These are phyloP conservation scores for Urosaurus nigricauda DNA, from an alignment of 2,797 vertebrate species.

Conservation along the genomic window DNA sequence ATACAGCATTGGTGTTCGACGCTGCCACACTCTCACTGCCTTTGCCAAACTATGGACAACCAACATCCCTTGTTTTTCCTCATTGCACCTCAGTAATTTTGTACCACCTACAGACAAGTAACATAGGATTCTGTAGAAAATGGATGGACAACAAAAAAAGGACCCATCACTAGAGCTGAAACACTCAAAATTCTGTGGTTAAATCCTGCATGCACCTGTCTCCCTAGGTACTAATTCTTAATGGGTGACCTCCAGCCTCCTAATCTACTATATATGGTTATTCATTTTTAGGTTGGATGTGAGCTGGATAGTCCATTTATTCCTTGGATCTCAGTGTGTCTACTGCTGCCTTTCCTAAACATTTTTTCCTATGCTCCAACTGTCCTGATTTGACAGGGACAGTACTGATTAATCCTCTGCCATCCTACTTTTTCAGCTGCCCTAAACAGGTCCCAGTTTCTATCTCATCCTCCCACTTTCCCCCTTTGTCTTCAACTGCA, in stretches of 20 bases:
- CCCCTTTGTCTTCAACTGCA: too few species aligned
- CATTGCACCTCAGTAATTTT: not conserved
- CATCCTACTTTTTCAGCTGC: too few species aligned
- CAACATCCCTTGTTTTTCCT: not conserved
- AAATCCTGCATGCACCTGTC: not conserved
- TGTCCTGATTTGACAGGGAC: too few species aligned
- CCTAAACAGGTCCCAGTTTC: too few species aligned
- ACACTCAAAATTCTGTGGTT: not conserved
- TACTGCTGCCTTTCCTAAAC: not conserved
- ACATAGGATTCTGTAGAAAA: not conserved
- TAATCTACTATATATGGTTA: not conserved
- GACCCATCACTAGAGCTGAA: not conserved
- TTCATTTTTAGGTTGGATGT: not conserved
- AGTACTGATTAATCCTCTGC: too few species aligned
- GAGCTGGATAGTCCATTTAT: not conserved
- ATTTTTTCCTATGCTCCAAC: too few species aligned
- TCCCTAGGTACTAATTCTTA: not conserved
- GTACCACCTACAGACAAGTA: not conserved
- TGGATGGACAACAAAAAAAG: too few species aligned
- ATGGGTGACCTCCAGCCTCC: not conserved
- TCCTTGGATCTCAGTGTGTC: not conserved
- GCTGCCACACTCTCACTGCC: not conserved
- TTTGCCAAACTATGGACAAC: not conserved
- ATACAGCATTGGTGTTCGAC: not conserved
- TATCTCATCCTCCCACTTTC: too few species aligned